A percentile compares a stretch with the other conserved stretches of the same genome.
These are phyloP conservation scores for Yponomeuta plumbellus DNA, from an alignment of 2,888 invertebrate genomes.

Conservation along the genomic window DNA sequence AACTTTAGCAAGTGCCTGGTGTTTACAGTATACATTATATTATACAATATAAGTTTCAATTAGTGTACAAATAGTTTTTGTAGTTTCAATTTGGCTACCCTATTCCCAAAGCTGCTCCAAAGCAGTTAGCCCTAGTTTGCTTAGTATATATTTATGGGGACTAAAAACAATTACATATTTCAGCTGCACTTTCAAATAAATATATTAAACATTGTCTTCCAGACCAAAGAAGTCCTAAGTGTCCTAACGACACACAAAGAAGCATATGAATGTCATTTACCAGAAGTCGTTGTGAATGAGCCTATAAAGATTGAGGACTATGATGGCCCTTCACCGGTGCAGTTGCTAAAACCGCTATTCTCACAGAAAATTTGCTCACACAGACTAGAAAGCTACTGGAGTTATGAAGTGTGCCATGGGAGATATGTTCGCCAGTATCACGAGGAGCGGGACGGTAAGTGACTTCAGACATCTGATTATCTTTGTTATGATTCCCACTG, in stretches of 20 bases:
- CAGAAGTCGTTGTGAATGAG: conserved; percentile 77
- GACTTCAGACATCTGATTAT: background rate
- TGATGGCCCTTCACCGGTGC: conserved; percentile 85
- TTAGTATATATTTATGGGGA: too few species aligned
- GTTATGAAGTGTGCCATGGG: conserved; percentile 97
- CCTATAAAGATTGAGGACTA: conserved; percentile 78
- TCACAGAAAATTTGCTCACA: conserved; percentile 88
- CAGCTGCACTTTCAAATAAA: too few species aligned
- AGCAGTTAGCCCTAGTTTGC: too few species aligned
- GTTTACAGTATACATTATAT: too few species aligned
- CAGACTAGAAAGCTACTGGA: conserved; percentile 94
- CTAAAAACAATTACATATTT: too few species aligned
- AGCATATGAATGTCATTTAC: conserved; percentile 88
- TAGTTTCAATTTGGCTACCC: too few species aligned
- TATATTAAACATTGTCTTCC: conserved; percentile 21
- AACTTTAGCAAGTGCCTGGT: too few species aligned
- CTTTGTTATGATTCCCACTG: too few species aligned
- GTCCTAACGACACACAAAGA: conserved; percentile 88
- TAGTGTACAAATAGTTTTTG: too few species aligned
- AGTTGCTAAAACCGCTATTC: conserved; percentile 86
- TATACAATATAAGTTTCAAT: too few species aligned
- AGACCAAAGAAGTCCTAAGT: conserved; percentile 77
- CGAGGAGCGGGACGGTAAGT: conserved; percentile 89
- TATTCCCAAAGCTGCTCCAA: too few species aligned
- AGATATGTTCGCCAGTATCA: conserved; percentile 94